Evolutionary conservation across 2,888 invertebrate genomes (phyloP).

Genomic region (Spisula solida): DNA sequence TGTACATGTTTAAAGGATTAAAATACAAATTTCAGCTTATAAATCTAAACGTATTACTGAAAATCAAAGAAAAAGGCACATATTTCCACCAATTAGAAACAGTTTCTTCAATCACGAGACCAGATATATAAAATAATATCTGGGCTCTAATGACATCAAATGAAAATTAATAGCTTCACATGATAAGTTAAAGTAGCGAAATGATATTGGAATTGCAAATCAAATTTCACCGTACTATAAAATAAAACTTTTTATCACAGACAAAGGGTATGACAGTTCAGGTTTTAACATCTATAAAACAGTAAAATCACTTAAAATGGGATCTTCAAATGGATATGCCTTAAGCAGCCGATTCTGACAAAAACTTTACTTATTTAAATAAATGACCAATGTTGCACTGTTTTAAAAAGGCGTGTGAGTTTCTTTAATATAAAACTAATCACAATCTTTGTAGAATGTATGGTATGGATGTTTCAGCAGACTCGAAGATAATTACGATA

Average conservation of each 20-base stretch:
- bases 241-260: background rate
- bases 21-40: background rate
- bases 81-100: background rate
- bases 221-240: background rate
- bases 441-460: background rate
- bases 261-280: background rate
- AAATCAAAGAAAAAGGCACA: conserved; percentile 2
- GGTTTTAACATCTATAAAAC: background rate
- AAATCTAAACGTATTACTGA: background rate
- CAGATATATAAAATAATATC: background rate
- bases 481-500: background rate
- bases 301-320: background rate
- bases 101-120: background rate
- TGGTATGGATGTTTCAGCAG: background rate
- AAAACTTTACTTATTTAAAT: background rate
- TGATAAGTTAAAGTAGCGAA: too few relatives aligned
- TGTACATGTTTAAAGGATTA: background rate
- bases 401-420: too few relatives aligned
- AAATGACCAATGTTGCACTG: background rate
- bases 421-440: too few relatives aligned
- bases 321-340: background rate
- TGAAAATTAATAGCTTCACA: background rate
- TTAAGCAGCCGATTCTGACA: background rate
- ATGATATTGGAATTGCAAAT: conserved; percentile 3
- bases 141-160: background rate